phyloP scores from a whole-genome alignment of 2,113 vertebrate genomes.

The Actinemys pallida region DNA sequence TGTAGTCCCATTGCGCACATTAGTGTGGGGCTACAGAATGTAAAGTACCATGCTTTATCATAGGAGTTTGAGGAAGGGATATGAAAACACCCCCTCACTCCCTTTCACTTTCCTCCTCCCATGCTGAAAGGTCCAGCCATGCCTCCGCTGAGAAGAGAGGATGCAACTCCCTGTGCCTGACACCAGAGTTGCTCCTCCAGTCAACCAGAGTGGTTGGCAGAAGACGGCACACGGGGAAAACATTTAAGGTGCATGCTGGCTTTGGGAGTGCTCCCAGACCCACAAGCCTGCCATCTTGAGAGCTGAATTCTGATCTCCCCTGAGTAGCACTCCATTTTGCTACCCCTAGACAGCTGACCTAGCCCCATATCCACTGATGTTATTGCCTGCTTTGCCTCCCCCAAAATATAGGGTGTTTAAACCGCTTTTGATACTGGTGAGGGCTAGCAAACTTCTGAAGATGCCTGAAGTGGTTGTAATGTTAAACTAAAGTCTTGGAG shows the following conservation, averaged over 20 bases:
- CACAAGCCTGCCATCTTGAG: not conserved
- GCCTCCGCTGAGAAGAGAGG: not conserved
- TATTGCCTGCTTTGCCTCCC: constrained; percentile 18
- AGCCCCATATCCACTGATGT: not conserved
- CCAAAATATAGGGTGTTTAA: not conserved
- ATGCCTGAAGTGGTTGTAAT: constrained; percentile 3
- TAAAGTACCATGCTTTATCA: not conserved
- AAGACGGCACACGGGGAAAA: not conserved
- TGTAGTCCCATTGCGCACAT: not conserved
- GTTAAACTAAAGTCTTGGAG: not conserved
- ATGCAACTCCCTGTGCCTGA: not conserved
- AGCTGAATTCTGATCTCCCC: not conserved
- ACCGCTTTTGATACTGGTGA: not conserved
- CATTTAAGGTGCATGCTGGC: not conserved
- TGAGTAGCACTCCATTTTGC: not conserved
- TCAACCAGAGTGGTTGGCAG: not conserved
- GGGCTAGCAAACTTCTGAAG: constrained; percentile 18
- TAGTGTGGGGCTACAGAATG: not conserved
- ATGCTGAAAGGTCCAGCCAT: not conserved
- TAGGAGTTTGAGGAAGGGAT: not conserved
- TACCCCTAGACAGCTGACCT: not conserved
- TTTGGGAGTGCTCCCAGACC: not conserved
- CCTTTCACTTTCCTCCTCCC: not conserved
- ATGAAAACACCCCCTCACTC: not conserved
- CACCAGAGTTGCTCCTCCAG: not conserved